Base-by-base conservation (phyloP, 2,888 invertebrate genomes). In the Tiliacea aurago region DNA sequence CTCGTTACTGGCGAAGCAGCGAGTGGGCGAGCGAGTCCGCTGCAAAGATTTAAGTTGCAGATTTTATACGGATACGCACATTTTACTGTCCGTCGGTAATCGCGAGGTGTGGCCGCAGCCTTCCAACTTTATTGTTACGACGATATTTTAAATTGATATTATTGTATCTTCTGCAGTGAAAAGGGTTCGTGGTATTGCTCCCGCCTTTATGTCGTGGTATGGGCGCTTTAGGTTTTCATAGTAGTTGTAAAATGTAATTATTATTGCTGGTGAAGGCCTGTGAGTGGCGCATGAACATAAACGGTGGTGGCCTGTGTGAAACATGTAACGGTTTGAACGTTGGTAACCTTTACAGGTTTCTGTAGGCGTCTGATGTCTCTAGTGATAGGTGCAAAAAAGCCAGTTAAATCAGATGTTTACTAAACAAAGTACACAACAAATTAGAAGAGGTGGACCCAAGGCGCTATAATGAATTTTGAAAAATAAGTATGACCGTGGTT, bases 1-100 rank as follows among this genome's bases (percentile, higher is more conserved):
- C 83, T 87, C 81, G 87, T 87, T 87, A 83, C 69, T 72, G 75
- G 75, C 70, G 70, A 41, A 33, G 76, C 70, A 41, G 59, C 69
- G 79, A 81, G 86, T 87, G 87, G 86, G 85, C 83, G 87, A 84
- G 63, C 71, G 56, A 84, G 76, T 83, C 76, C 83, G 72, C 73
- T 78, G 86, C 80, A 79, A 82, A 81, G 76, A 84, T 84, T 84
- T 78, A 84, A 84, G 80, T 81, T 84, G 84, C 79, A 87, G 75
- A 86, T 87, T 86, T 81, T 75, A 84, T 83, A 83, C 75, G 62
- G 86, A 85, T 81, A 84, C 70, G 70, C 62, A 71, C 72, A 68
- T 78, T 81, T 81, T 69, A 73, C 62, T 67, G 76, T 68, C 74
- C 71, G 66, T 5, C 47, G 28, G 74, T 73, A 78, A 84, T 78